A percentile compares a stretch with the other conserved stretches of the same genome.
Evolutionary conservation across 2,888 invertebrate genomes (phyloP).

Genomic region (Oconnorella tubifera): DNA sequence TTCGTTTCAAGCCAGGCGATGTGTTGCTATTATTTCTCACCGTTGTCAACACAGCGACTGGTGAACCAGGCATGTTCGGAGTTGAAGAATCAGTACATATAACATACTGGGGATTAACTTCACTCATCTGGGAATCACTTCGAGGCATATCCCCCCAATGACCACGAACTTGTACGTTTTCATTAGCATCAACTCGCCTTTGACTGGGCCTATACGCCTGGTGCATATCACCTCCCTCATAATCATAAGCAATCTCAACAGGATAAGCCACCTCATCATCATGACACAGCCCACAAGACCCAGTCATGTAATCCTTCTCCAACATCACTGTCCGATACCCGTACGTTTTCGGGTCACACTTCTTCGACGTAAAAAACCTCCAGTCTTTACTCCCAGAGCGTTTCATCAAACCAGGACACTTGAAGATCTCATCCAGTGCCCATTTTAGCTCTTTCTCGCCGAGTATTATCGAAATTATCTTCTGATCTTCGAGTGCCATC

Average conservation of each 20-base stretch:
- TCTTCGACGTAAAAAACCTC: conserved; percentile 19
- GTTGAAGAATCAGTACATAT: background rate
- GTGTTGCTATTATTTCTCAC: background rate
- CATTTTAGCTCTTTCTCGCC: conserved; percentile 34
- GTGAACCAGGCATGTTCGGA: background rate
- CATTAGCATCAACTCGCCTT: background rate
- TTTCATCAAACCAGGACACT: conserved; percentile 25
- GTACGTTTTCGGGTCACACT: conserved; percentile 26
- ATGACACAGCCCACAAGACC: conserved; percentile 17
- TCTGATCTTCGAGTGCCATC: conserved; percentile 5
- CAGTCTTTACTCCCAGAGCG: conserved; percentile 8
- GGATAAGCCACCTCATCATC: conserved; percentile 15
- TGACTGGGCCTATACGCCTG: background rate
- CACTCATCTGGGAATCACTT: too few species aligned
- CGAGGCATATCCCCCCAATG: background rate
- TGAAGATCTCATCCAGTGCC: conserved; percentile 30
- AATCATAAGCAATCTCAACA: background rate
- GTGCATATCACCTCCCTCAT: background rate
- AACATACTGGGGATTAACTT: background rate
- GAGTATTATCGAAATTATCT: conserved; percentile 26
- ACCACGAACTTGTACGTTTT: background rate
- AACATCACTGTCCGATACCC: conserved; percentile 31
- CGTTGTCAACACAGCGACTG: background rate
- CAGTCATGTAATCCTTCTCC: conserved; percentile 29
- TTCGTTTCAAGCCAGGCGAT: too few species aligned